These are phyloP conservation scores for Trachymyrmex septentrionalis DNA, from an alignment of 1,140 invertebrate species.

Conservation along the genomic window DNA sequence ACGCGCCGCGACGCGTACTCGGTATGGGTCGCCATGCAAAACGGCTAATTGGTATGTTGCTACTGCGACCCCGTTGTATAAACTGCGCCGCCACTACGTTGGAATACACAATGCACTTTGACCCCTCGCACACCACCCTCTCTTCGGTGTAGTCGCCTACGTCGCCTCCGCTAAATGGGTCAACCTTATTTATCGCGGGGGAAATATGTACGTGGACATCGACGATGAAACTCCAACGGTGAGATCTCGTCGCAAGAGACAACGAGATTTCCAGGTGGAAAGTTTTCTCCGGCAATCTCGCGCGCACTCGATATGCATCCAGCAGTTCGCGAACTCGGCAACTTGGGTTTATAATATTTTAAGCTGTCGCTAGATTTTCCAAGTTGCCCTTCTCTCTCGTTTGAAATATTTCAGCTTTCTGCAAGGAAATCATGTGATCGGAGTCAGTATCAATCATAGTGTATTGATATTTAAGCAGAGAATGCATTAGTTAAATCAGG, in stretches of 20 bases:
- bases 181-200: constrained; percentile 74
- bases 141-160: constrained; percentile 28
- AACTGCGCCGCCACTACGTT: constrained; percentile 70
- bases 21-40: constrained; percentile 73
- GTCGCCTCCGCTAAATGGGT: constrained; percentile 68
- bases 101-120: constrained; percentile 78
- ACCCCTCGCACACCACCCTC: constrained; percentile 51
- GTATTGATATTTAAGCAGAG: constrained; percentile 26
- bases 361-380: constrained; percentile 34
- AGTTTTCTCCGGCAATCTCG: constrained; percentile 45
- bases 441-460: background rate
- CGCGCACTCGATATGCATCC: constrained; percentile 38
- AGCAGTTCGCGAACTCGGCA: constrained; percentile 25
- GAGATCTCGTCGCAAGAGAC: constrained; percentile 45
- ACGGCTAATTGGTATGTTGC: constrained; percentile 81
- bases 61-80: constrained; percentile 75
- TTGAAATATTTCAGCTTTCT: background rate
- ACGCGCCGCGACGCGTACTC: constrained; percentile 55
- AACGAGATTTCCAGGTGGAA: constrained; percentile 49
- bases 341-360: constrained; percentile 54
- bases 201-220: constrained; percentile 46
- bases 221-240: constrained; percentile 43
- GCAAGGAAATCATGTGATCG: background rate
- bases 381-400: background rate
- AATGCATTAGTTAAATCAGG: constrained; percentile 6